A percentile compares a stretch with the other conserved stretches of the same genome.
Evolutionary conservation across 2,888 invertebrate species (phyloP).

Genomic region (Drosophila nr. medialis): DNA sequence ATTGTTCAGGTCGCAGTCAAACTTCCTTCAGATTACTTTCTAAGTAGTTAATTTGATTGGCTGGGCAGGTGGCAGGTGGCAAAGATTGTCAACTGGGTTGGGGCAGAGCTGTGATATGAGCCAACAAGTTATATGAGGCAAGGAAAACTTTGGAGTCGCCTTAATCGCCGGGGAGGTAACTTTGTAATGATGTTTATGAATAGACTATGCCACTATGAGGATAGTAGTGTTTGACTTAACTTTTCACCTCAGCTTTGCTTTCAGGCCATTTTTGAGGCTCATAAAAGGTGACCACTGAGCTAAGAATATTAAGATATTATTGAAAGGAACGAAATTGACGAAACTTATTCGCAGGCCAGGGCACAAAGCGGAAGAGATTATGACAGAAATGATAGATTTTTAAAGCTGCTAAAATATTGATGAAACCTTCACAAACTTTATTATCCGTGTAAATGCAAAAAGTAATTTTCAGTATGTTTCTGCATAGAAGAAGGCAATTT

Average conservation of each 20-base stretch:
- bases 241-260: conserved; percentile 19
- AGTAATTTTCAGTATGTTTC: background rate
- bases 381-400: background rate
- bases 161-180: conserved; percentile 67
- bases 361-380: background rate
- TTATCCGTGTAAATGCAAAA: background rate
- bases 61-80: conserved; percentile 14
- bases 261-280: conserved; percentile 17
- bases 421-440: background rate
- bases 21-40: conserved; percentile 74
- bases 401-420: background rate
- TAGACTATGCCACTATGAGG: conserved; percentile 33
- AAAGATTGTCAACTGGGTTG: conserved; percentile 5
- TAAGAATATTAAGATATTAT: conserved; percentile 8
- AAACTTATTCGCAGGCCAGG: too few relatives aligned
- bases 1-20: conserved; percentile 58
- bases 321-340: background rate
- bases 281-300: conserved; percentile 17
- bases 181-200: conserved; percentile 73
- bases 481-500: background rate
- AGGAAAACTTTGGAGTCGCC: conserved; percentile 57
- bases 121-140: conserved; percentile 51
- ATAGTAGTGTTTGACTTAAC: conserved; percentile 29
- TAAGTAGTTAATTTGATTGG: conserved; percentile 79
- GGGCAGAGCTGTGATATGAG: conserved; percentile 56